phyloP scores from a whole-genome alignment of 1,140 invertebrate species.

The Diabrotica virgifera region DNA sequence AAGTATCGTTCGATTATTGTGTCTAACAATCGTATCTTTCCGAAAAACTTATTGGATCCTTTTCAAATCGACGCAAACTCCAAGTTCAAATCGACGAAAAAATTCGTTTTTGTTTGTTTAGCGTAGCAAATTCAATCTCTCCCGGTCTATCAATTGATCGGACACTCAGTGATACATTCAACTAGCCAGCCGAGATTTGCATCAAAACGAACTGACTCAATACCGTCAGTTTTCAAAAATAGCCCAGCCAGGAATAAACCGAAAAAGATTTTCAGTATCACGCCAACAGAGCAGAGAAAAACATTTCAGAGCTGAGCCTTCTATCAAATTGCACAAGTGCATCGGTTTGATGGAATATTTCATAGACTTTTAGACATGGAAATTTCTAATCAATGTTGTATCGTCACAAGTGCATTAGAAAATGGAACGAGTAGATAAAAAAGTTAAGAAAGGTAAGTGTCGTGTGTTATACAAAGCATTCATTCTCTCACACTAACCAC shows the following conservation, averaged over 20 bases:
- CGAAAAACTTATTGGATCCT: too few species aligned
- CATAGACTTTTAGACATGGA: slow-evolving; percentile 4
- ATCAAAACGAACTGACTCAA: background rate
- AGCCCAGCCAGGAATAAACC: slow-evolving; percentile 13
- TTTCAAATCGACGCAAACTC: too few species aligned
- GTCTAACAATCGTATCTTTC: too few species aligned
- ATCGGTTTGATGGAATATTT: slow-evolving; percentile 1
- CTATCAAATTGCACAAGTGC: background rate
- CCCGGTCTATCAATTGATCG: too few species aligned
- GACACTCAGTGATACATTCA: background rate
- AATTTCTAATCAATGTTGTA: background rate
- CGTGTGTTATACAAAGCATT: too few species aligned
- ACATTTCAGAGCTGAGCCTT: slow-evolving; percentile 8
- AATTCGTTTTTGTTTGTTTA: too few species aligned
- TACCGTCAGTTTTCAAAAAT: slow-evolving; percentile 15
- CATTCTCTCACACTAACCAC: too few species aligned
- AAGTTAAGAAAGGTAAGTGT: slow-evolving; percentile 11
- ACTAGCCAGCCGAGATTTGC: background rate
- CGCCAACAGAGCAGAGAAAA: background rate
- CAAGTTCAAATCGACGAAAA: too few species aligned
- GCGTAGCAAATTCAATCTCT: too few species aligned
- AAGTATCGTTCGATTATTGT: too few species aligned
- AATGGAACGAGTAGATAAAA: slow-evolving; percentile 4
- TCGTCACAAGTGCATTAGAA: background rate
- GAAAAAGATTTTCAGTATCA: slow-evolving; percentile 9